Conservation (phyloP, 1,140 invertebrate species). For the Propsilocerus akamusi region DNA sequence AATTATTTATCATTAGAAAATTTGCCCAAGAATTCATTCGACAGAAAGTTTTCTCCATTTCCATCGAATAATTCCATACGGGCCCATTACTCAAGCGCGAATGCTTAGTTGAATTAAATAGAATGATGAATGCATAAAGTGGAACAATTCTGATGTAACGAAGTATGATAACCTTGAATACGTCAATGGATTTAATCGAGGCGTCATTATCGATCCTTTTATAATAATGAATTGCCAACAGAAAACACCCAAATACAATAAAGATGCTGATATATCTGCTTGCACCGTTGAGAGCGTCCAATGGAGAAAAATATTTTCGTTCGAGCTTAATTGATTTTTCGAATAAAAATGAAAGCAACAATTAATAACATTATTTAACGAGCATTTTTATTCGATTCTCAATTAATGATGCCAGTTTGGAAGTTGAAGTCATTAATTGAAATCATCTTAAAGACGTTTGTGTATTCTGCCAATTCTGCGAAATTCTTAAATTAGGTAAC, state of each 20-base stretch:
- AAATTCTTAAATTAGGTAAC: no score
- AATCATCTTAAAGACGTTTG: no score
- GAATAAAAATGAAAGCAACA: no score
- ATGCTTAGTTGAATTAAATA: background rate
- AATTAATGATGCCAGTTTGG: no score
- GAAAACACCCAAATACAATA: background rate
- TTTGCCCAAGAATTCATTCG: background rate
- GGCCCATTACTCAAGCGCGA: background rate
- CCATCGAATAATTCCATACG: background rate
- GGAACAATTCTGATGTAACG: background rate
- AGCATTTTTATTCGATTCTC: no score
- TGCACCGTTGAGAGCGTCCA: no score
- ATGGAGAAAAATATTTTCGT: no score
- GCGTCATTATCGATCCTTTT: background rate
- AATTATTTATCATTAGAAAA: background rate
- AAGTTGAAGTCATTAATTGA: no score
- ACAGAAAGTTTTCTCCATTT: background rate
- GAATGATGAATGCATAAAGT: background rate
- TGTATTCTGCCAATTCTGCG: no score
- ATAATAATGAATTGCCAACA: background rate
- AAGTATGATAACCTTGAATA: background rate
- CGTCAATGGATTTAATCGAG: background rate
- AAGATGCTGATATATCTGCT: no score
- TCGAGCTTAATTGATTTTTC: no score
- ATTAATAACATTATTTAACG: no score